Base-by-base conservation (phyloP, 2,888 invertebrate species). In the Apamea crenata region DNA sequence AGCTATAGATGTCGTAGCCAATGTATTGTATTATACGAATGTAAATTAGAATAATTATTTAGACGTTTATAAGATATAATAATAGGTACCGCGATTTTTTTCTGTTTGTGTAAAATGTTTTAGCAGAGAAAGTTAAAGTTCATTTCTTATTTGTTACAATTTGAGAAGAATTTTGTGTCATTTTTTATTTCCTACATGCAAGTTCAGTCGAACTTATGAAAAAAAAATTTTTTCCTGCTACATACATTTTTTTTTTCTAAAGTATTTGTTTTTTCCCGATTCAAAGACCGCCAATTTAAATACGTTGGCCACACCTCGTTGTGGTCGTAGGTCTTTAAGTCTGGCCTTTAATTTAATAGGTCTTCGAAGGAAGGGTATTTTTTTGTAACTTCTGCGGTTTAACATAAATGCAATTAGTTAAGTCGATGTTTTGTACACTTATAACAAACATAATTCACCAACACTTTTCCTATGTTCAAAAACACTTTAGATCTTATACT, bases 1-100 rank as follows among this genome's bases (percentile, higher is more conserved):
- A 91, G 91, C 90, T 82, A 91, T 94, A 94, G 92, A 93, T 94
- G 92, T 95, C 92, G 93, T 95, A 95, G 94, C 81, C 63, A 88
- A 93, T 91, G 90, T 92, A 92, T 89, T 94, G 91, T 93, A 92
- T 89, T 90, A 91, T 87, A 93, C 86, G 87, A 91, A 83, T 90
- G 82, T 89, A 90, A 84, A 87, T 82, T 91, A 90, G 90, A 84
- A 72, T 84, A 89, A 81, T 89, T 88, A 83, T 87, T 82, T 91
- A 93, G 90, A 89, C 77, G 85, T 88, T 84, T 84, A 84, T 84
- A 82, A 90, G 88, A 83, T 80, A 87, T 88, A 82, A 80, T 77
- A 74, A 86, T 90, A 87, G 84, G 36, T 73, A 83, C 81, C 78
- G 85, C 83, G 44, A 61, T 77, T 75, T 71, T 70, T 80, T 72